Base-by-base conservation (phyloP, 2,888 invertebrate genomes). In the Hipparchia semele region DNA sequence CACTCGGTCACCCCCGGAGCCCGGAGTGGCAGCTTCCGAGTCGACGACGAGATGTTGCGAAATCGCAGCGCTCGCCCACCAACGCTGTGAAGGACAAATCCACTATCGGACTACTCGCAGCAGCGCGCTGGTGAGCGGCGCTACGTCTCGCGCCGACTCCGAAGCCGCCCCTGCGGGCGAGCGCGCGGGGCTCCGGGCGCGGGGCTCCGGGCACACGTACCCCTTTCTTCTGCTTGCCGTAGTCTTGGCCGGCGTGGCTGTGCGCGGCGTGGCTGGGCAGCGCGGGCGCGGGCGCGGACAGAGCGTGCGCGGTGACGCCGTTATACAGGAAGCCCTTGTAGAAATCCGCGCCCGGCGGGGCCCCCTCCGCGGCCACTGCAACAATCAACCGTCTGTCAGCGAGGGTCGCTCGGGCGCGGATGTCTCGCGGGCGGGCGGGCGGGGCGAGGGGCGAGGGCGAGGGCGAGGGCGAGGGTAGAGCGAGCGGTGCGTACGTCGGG, bases 281-380 rank as follows among this genome's bases (percentile, higher is more conserved):
- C 80, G 81, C 76, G 79, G 79, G 80, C 80, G 81, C 72, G 79
- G 77, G 79, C 77, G 80, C 84, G 84, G 86, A 82, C 84, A 80
- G 82, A 84, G 86, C 83, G 86, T 82, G 87, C 80, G 85, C 79
- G 86, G 88, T 84, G 85, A 89, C 91, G 94, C 96, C 95, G 95
- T 95, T 96, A 96, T 95, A 96, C 95, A 95, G 95, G 96, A 95
- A 96, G 95, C 95, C 96, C 96, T 97, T 97, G 97, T 96, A 97
- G 97, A 96, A 96, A 95, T 97, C 97, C 96, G 95, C 95, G 95
- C 96, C 96, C 95, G 96, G 95, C 96, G 96, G 95, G 94, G 95
- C 95, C 94, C 96, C 96, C 95, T 96, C 96, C 94, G 96, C 96
- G 95, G 96, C 96, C 96, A 96, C 96, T 96, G 96, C 94, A 96